Evolutionary conservation across 2,888 invertebrate species (phyloP).

Genomic region (Callinectes sapidus): DNA sequence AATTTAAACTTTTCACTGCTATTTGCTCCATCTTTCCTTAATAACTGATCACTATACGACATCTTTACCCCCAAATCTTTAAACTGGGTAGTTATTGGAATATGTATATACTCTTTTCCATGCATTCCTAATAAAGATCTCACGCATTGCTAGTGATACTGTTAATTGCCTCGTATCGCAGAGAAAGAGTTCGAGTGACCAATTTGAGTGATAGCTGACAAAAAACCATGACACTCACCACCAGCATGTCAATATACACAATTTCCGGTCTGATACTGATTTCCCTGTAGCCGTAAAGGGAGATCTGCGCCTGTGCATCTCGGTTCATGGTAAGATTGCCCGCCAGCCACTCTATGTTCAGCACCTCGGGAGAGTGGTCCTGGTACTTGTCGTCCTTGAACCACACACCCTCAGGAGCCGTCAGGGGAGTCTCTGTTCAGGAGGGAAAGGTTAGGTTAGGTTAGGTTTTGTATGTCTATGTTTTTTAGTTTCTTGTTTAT

Average conservation of each 20-base stretch:
- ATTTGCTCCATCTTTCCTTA: too few relatives aligned
- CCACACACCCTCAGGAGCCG: slow-evolving; percentile 89
- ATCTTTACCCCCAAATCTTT: too few relatives aligned
- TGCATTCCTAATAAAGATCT: too few relatives aligned
- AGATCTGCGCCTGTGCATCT: slow-evolving; percentile 86
- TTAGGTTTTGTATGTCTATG: not conserved
- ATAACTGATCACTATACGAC: too few relatives aligned
- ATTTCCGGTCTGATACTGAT: slow-evolving; percentile 87
- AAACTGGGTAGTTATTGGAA: too few relatives aligned
- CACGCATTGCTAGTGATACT: too few relatives aligned
- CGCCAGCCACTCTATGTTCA: slow-evolving; percentile 89
- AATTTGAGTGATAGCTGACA: too few relatives aligned
- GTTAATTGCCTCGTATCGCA: too few relatives aligned
- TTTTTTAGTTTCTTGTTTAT: not conserved
- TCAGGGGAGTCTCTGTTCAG: slow-evolving; percentile 88
- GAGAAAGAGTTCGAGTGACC: too few relatives aligned
- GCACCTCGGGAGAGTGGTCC: slow-evolving; percentile 83
- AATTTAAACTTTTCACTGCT: too few relatives aligned
- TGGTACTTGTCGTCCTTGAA: slow-evolving; percentile 84
- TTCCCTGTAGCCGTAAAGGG: slow-evolving; percentile 93
- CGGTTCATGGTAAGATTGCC: slow-evolving; percentile 89
- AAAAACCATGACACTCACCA: too few relatives aligned
- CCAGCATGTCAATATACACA: slow-evolving; percentile 82
- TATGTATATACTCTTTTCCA: too few relatives aligned
- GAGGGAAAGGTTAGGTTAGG: not conserved